Base-by-base conservation (phyloP, 2,888 invertebrate genomes). In the Alloplasta piceator region DNA sequence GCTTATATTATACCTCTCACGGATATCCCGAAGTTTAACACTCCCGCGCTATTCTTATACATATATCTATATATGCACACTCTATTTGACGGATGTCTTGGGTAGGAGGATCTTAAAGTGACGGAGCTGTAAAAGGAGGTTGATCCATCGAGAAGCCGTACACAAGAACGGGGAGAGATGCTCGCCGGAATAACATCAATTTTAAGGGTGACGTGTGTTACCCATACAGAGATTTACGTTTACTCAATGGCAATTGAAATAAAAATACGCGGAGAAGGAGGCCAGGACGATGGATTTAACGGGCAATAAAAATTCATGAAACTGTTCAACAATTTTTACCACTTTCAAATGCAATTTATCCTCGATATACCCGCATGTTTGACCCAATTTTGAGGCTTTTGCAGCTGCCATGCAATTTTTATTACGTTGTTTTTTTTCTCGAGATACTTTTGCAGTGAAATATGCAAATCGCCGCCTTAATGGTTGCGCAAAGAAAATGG, bases 21-120 rank as follows among this genome's bases (percentile, higher is more conserved):
- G 80, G 76, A 80, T 80, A 80, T 80, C 72, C 71, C 48, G 12
- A 50, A 80, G 80, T 80, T 80, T 72, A 80, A 77, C 76, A 80
- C 80, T 46, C 76, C 26, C 52, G 6, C 50, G 12, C 50, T 7
- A 14, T n/a, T 73, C 55, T 64, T 10, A 43, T 14, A 14, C 3
- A 26, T 26, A 26, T 26, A 26, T 26, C 26, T 26, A 26, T 26
- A 26, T 26, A 26, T 26, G 26, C 26, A 26, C 26, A 26, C 58
- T 48, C 38, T 60, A 48, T 71, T 71, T 16, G 48, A 39, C 48
- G 52, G 38, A 46, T 55, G 63, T 64, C 55, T 39, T 14, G 55
- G 38, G 14, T 52, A 46, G 41, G 63, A 60, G 67, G 72, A 68
- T 76, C 72, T 72, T 52, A 63, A 80, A 77, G 77, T 80, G 80